These are phyloP conservation scores for Neoniphon sammara DNA, from an alignment of 2,797 vertebrate species.

Conservation along the genomic window DNA sequence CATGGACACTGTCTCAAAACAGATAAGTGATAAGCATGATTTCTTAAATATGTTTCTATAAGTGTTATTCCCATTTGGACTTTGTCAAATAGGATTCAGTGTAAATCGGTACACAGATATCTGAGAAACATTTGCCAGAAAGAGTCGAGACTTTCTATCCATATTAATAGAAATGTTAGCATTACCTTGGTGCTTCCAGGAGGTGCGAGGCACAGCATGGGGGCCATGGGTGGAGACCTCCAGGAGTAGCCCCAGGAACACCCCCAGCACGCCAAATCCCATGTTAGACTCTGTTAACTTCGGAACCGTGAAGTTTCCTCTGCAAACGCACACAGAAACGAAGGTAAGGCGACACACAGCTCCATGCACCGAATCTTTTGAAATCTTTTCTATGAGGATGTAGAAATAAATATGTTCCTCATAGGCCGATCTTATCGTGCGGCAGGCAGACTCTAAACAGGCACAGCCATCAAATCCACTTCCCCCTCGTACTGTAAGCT, in stretches of 20 bases:
- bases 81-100: background rate
- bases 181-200: conserved; percentile 93
- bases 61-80: background rate
- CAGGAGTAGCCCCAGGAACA: conserved; percentile 84
- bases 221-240: conserved; percentile 88
- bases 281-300: conserved; percentile 79
- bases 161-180: too few species aligned
- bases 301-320: conserved; percentile 86
- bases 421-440: conserved; percentile 28
- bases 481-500: conserved; percentile 46
- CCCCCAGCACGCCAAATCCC: conserved; percentile 81
- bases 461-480: conserved; percentile 54
- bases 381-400: background rate
- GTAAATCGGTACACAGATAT: background rate
- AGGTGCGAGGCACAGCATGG: conserved; percentile 87
- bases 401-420: conserved; percentile 20
- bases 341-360: background rate
- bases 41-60: background rate
- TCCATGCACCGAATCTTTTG: background rate
- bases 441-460: conserved; percentile 2
- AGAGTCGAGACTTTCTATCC: background rate
- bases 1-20: too few species aligned
- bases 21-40: too few species aligned
- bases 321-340: conserved; percentile 52
- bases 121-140: conserved; percentile 11